These are phyloP conservation scores for Tenodera sinensis DNA, from an alignment of 2,888 invertebrate genomes.

Conservation along the genomic window DNA sequence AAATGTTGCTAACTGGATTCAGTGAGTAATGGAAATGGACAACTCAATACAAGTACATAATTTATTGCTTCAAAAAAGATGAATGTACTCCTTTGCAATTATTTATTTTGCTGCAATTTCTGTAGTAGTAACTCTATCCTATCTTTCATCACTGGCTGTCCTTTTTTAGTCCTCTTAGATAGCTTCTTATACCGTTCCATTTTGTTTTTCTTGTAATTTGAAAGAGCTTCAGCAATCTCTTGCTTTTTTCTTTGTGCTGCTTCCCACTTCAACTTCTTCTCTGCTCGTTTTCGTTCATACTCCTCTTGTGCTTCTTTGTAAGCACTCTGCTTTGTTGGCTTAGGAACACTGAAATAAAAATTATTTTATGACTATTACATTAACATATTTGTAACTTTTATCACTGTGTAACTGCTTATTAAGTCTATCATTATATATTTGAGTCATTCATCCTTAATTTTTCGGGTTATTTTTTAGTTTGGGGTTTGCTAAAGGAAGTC, in stretches of 20 bases:
- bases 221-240: conserved; percentile 60
- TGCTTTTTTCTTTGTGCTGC: conserved; percentile 50
- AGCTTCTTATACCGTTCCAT: conserved; percentile 66
- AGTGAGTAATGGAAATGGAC: too few relatives aligned
- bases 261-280: conserved; percentile 51
- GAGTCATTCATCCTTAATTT: too few relatives aligned
- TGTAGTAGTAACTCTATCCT: conserved; percentile 73
- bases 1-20: too few relatives aligned
- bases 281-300: conserved; percentile 53
- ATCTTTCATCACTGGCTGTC: conserved; percentile 83
- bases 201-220: conserved; percentile 66
- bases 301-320: conserved; percentile 54
- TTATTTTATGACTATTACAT: neutral
- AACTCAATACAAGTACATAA: neutral
- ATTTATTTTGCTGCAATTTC: conserved; percentile 56
- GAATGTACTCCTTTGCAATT: neutral
- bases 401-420: too few relatives aligned
- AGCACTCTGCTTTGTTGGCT: conserved; percentile 42
- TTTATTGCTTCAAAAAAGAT: neutral
- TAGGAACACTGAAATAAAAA: neutral
- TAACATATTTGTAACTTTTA: too few relatives aligned
- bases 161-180: conserved; percentile 72
- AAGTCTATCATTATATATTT: too few relatives aligned
- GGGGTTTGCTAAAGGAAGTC: too few relatives aligned
- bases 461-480: too few relatives aligned